Base-by-base conservation (phyloP, 2,888 invertebrate genomes). In the Cyrtodaria siliqua region DNA sequence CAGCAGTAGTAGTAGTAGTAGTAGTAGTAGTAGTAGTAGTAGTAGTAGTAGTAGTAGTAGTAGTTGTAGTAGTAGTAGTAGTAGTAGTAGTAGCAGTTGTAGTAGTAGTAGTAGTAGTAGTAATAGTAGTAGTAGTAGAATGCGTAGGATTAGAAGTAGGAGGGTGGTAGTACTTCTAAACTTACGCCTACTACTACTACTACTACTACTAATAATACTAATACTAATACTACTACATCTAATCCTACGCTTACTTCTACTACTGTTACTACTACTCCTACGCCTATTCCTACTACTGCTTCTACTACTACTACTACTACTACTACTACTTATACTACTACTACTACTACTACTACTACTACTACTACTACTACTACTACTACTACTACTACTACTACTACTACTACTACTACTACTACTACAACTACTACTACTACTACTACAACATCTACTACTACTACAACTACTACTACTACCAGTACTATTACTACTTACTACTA, bases 321-420 rank as follows among this genome's bases (percentile, higher is more conserved):
- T n/a, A n/a, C n/a, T n/a, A n/a, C n/a, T n/a, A n/a, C n/a, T n/a
- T n/a, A n/a, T n/a, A n/a, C n/a, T n/a, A n/a, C 50, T 50, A 50
- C 50, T 50, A 26, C 55, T 55, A 26, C 55, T 55, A 55, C 55
- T 29, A 55, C 55, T 55, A 50, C 50, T 50, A 55, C 20, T 50
- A 50, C 50, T 50, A 50, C 50, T 50, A 50, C 50, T 18, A 50
- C 50, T 50, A 50, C 50, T 50, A 50, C 50, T 50, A 50, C 50
- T 50, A 18, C 20, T 50, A 18, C 50, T 50, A 50, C 50, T 50
- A 50, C 50, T 50, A 50, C 50, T 50, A 50, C 50, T 50, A 50
- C 50, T 50, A 50, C 50, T 50, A 50, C 50, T 50, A 50, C 50
- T 50, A 50, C 50, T 50, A 50, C 50, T 50, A 50, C 50, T 50